Conservation (phyloP, 2,797 vertebrate species). For the Agapornis canus region DNA sequence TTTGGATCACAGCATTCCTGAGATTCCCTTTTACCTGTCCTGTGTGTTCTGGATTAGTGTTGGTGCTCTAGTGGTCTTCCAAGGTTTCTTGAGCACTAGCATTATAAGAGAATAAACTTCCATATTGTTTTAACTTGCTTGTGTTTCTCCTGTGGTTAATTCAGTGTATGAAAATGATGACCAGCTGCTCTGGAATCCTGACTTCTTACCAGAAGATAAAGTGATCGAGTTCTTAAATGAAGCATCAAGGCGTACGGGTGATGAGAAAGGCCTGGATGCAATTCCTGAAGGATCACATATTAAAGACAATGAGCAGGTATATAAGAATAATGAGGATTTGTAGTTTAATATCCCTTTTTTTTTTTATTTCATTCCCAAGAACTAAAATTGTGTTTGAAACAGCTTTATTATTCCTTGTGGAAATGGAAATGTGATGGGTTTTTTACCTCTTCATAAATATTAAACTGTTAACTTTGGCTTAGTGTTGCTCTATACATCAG, state of each 20-base stretch:
- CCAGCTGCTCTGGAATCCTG: slow-evolving; percentile 96
- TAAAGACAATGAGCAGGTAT: slow-evolving; percentile 97
- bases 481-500: background rate
- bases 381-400: background rate
- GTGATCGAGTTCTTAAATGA: slow-evolving; percentile 93
- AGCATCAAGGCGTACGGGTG: slow-evolving; percentile 90
- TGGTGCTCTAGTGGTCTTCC: background rate
- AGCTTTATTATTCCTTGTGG: background rate
- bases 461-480: background rate
- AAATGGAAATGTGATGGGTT: background rate
- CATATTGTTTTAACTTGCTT: background rate
- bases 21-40: background rate
- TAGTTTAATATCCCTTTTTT: background rate
- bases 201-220: slow-evolving; percentile 89
- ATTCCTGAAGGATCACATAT: slow-evolving; percentile 95
- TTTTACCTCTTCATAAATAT: background rate
- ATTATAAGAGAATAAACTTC: background rate
- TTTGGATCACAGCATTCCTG: background rate
- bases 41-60: fast-evolving
- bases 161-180: slow-evolving; percentile 97
- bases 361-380: background rate
- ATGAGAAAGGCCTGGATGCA: slow-evolving; percentile 90
- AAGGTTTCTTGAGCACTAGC: no score
- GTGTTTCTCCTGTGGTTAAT: background rate
- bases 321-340: background rate